Conservation (phyloP, 2,113 vertebrate genomes). For the Mormoops blainvillei region DNA sequence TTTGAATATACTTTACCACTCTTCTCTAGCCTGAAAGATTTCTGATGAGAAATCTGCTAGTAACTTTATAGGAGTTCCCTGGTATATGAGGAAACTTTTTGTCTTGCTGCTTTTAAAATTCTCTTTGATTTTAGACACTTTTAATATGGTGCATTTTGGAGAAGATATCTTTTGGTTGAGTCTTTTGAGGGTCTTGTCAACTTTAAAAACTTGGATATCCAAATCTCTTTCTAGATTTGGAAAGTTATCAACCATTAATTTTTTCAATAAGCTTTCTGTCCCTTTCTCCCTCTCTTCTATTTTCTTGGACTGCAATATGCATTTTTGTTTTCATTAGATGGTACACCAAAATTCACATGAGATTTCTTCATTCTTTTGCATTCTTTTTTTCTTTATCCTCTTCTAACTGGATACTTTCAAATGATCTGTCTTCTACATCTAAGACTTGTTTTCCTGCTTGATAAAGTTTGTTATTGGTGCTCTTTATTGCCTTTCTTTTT, state of each 20-base stretch:
- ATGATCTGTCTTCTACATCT: background rate
- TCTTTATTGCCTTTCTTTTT: background rate
- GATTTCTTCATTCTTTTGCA: background rate
- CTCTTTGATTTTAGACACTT: background rate
- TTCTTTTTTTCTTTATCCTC: background rate
- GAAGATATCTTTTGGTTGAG: background rate
- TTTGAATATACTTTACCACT: background rate
- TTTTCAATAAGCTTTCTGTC: background rate
- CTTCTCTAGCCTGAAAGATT: background rate
- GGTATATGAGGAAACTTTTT: background rate
- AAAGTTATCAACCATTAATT: background rate
- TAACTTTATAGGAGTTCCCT: background rate
- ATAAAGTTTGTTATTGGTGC: background rate
- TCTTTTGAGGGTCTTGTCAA: background rate
- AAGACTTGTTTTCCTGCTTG: background rate
- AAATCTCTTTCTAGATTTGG: background rate
- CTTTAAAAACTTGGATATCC: background rate
- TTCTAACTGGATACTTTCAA: background rate
- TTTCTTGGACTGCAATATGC: background rate
- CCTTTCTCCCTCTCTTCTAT: background rate
- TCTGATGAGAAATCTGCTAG: background rate
- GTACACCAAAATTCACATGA: background rate
- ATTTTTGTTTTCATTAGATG: background rate
- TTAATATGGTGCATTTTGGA: background rate
- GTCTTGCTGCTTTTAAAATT: background rate